Percentiles rank a stretch among this genome's conserved stretches.
These are phyloP conservation scores for Drosophila repleta DNA, from an alignment of 1,140 invertebrate genomes.

Conservation along the genomic window DNA sequence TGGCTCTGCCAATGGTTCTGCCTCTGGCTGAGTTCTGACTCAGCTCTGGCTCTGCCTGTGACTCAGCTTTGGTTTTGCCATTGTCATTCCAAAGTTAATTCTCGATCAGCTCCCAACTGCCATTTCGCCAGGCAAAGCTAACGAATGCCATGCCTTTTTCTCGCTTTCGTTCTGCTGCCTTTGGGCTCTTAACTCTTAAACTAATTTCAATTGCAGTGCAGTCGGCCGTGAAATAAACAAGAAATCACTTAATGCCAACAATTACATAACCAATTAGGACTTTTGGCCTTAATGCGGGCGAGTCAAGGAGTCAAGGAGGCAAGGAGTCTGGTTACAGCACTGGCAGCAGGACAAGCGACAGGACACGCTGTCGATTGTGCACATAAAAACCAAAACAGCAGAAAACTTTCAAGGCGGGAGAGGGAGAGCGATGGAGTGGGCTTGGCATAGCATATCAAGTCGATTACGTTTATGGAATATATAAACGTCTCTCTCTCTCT, in stretches of 20 bases:
- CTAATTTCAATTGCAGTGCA: slow-evolving; percentile 59
- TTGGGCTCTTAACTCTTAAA: slow-evolving; percentile 11
- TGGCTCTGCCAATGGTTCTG: no score
- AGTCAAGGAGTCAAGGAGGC: slow-evolving; percentile 44
- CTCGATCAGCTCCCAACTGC: no score
- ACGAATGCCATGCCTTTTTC: no score
- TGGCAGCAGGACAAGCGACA: not conserved
- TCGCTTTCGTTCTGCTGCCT: no score
- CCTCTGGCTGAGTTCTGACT: no score
- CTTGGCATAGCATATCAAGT: slow-evolving; percentile 22
- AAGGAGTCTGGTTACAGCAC: slow-evolving; percentile 31
- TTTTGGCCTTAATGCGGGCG: slow-evolving; percentile 23
- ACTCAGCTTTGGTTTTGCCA: no score
- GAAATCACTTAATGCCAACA: slow-evolving; percentile 79
- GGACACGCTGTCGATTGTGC: slow-evolving; percentile 26
- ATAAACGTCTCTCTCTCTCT: slow-evolving; percentile 23
- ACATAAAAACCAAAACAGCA: slow-evolving; percentile 45
- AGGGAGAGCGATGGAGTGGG: no score
- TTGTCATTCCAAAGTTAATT: no score
- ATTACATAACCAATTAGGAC: slow-evolving; percentile 74
- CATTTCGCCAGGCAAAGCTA: no score
- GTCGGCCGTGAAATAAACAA: slow-evolving; percentile 69
- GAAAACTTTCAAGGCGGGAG: slow-evolving; percentile 37
- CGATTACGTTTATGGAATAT: slow-evolving; percentile 55
- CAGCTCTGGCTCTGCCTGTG: no score